These are phyloP conservation scores for Scaptomyza parva DNA, from an alignment of 2,888 invertebrate genomes.

Conservation along the genomic window DNA sequence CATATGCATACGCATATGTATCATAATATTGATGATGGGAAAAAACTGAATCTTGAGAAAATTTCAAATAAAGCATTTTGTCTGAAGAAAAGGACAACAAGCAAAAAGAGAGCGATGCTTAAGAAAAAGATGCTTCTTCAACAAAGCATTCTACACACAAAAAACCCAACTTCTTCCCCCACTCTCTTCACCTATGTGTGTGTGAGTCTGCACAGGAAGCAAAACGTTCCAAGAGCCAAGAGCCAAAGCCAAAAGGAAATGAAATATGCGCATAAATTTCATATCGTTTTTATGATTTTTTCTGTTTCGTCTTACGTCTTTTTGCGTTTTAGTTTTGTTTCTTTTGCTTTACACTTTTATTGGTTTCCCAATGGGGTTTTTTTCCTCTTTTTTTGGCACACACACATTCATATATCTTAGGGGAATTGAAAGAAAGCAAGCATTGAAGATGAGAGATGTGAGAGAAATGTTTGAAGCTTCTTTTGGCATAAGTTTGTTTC, in stretches of 20 bases:
- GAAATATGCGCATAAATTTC: constrained; percentile 80
- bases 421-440: constrained; percentile 34
- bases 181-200: constrained; percentile 19
- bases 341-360: constrained; percentile 65
- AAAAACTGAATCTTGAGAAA: constrained; percentile 46
- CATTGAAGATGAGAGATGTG: constrained; percentile 1
- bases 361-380: constrained; percentile 71
- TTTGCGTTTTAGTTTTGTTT: constrained; percentile 10
- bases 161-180: too few species aligned
- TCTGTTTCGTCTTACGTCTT: constrained; percentile 52
- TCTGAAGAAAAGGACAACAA: constrained; percentile 30
- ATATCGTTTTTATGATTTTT: constrained; percentile 80
- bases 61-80: constrained; percentile 55
- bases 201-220: constrained; percentile 15
- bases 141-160: constrained; percentile 5
- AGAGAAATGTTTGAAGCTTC: constrained; percentile 1
- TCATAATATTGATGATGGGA: constrained; percentile 30
- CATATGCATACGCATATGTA: constrained; percentile 22
- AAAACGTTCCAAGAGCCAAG: constrained; percentile 37
- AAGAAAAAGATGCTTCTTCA: constrained; percentile 18
- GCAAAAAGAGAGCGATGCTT: constrained; percentile 24
- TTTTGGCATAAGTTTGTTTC: constrained; percentile 31
- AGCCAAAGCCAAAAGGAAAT: constrained; percentile 68
- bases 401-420: constrained; percentile 17
- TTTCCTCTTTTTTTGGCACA: constrained; percentile 32